Evolutionary conservation across 2,888 invertebrate genomes (phyloP), one percentile per base, ranked within the genome.

Genomic region (Drosophila parthenogenetica): DNA sequence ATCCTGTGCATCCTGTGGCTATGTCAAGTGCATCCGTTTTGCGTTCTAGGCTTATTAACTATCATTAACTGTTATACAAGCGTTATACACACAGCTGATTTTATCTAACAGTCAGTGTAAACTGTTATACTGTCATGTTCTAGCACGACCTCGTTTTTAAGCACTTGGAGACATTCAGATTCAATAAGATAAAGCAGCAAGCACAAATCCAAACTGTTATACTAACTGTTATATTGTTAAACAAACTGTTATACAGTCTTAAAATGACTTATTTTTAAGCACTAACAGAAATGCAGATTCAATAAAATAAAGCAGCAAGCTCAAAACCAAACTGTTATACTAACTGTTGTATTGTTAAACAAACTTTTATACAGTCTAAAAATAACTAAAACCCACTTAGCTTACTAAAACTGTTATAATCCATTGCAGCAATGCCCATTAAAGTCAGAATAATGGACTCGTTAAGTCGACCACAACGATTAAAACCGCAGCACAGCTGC

Each of bases 1-100:
- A 58, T 58, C 50, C 46, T 17, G 19, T 43, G 50, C 50, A 51
- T 59, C 64, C 51, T 59, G 45, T 53, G 64, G 51, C 51, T 29
- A 53, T 64, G 58, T 45, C 59, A 59, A 65, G 51, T 48, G 55
- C 32, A 43, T 60, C 50, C 59, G 42, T 50, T 60, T 50, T 29
- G 37, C 37, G 37, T 17, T 58, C 25, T 29, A 7, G 39, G n/a
- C 10, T 32, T 32, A 19, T n/a, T 54, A 22, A 55, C 22, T 45
- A 35, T 19, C 19, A 55, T 14, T 32, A 39, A 37, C 53, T 53
- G 45, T 53, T 61, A 17, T 61, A 37, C 45, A 58, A 29, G 22
- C 17, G 11, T 14, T 45, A 29, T 42, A 22, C 25, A 32, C 35
- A 35, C 11, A 35, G 13, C 11, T 7, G 29, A 2, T 35, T 3